Conservation (phyloP, 2,888 invertebrate species). For the Tricholauxania praeusta region DNA sequence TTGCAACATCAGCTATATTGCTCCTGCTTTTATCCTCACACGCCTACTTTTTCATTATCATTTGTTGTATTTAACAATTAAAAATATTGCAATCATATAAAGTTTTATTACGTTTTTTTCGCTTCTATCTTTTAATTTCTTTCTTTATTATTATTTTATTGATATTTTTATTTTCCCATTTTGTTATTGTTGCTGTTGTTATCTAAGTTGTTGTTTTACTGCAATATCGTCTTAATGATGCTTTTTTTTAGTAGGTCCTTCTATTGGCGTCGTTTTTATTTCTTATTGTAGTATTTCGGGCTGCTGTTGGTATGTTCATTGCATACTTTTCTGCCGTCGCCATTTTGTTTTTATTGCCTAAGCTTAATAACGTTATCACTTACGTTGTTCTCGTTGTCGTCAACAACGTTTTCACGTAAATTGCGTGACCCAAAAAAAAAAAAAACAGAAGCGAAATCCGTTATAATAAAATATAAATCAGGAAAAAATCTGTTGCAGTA, state of each 20-base stretch:
- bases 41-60: neutral
- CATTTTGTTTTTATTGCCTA: slow-evolving; percentile 23
- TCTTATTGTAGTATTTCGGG: slow-evolving; percentile 4
- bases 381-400: neutral
- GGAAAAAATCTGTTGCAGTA: too few relatives aligned
- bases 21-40: neutral
- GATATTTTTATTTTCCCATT: neutral
- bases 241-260: neutral
- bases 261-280: slow-evolving; percentile 19
- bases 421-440: slow-evolving; percentile 16
- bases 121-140: neutral
- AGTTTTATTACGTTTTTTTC: neutral
- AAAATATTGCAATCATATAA: neutral
- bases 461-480: too few relatives aligned
- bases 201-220: too few relatives aligned
- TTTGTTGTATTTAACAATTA: slow-evolving; percentile 14
- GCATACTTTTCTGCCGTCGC: slow-evolving; percentile 3
- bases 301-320: slow-evolving; percentile 5
- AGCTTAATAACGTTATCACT: slow-evolving; percentile 28
- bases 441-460: neutral
- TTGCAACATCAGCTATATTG: neutral
- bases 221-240: neutral
- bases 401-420: slow-evolving; percentile 18
- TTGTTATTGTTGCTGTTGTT: too few relatives aligned
- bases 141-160: neutral